Percentiles rank a stretch among this genome's conserved stretches.
Evolutionary conservation across 2,113 vertebrate genomes (phyloP).

Genomic region (Benthochromis sp.): DNA sequence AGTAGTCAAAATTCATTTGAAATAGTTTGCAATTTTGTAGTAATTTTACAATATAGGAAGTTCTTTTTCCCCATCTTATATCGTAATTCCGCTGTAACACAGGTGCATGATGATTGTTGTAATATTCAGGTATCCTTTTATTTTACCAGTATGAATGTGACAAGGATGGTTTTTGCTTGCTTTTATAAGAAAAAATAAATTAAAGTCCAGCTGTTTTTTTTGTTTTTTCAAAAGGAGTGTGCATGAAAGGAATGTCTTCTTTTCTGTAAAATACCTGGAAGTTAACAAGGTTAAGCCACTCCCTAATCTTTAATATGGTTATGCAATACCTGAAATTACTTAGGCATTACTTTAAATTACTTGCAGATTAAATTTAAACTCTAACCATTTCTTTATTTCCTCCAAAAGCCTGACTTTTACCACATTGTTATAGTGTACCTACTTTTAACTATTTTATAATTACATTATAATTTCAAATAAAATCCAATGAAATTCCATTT

Average conservation of each 20-base stretch:
- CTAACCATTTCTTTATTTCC: background rate
- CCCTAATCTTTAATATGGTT: background rate
- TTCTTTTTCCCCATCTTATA: background rate
- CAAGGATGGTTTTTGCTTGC: background rate
- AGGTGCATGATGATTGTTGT: background rate
- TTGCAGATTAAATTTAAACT: background rate
- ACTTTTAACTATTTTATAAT: background rate
- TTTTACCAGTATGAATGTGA: background rate
- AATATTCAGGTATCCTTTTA: background rate
- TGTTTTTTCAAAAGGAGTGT: background rate
- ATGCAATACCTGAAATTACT: background rate
- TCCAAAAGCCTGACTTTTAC: background rate
- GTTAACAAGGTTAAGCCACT: background rate
- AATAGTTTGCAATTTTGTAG: background rate
- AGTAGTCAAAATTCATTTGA: background rate
- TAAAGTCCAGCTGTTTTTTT: background rate
- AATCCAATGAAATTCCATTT: background rate
- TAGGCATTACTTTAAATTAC: background rate
- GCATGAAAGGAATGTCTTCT: background rate
- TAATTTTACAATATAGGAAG: background rate
- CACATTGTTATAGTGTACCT: background rate
- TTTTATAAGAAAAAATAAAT: background rate
- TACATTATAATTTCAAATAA: background rate
- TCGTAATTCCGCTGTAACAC: fast-evolving
- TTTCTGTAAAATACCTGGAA: fast-evolving